Evolutionary conservation across 2,797 vertebrate species (phyloP).

Genomic region (Pangasius macronema): DNA sequence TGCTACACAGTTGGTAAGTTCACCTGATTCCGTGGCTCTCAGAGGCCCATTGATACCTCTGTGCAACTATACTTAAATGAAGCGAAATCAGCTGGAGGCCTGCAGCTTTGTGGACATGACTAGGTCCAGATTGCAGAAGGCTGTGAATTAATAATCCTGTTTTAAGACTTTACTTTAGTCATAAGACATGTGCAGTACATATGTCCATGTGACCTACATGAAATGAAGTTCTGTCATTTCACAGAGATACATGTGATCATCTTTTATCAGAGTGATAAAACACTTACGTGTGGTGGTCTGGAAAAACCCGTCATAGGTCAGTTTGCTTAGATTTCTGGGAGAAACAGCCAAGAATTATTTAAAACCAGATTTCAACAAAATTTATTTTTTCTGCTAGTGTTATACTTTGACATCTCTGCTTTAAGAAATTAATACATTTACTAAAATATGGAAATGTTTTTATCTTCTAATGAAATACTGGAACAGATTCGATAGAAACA

Average conservation of each 20-base stretch:
- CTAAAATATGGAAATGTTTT: neutral
- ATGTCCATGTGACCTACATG: slow-evolving; percentile 2
- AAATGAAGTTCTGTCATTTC: slow-evolving; percentile 23
- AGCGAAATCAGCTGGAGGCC: neutral
- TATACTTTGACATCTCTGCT: neutral
- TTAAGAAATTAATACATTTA: neutral
- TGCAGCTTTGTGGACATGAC: neutral
- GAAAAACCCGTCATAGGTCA: neutral
- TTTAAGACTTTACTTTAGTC: slow-evolving; percentile 14
- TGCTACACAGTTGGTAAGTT: slow-evolving; percentile 87
- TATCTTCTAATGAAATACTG: no score
- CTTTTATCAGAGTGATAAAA: slow-evolving; percentile 13
- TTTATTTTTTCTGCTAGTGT: neutral
- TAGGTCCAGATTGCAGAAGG: neutral
- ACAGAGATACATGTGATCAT: slow-evolving; percentile 27
- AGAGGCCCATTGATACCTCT: neutral
- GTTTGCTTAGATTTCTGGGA: neutral
- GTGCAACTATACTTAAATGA: neutral
- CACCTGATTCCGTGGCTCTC: neutral
- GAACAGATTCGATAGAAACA: no score
- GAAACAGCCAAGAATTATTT: neutral
- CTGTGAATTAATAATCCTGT: slow-evolving; percentile 14
- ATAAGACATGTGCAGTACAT: neutral
- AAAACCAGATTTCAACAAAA: neutral
- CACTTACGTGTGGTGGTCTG: neutral